These are phyloP conservation scores for Hirundo rustica DNA, from an alignment of 2,797 vertebrate species.

Conservation along the genomic window DNA sequence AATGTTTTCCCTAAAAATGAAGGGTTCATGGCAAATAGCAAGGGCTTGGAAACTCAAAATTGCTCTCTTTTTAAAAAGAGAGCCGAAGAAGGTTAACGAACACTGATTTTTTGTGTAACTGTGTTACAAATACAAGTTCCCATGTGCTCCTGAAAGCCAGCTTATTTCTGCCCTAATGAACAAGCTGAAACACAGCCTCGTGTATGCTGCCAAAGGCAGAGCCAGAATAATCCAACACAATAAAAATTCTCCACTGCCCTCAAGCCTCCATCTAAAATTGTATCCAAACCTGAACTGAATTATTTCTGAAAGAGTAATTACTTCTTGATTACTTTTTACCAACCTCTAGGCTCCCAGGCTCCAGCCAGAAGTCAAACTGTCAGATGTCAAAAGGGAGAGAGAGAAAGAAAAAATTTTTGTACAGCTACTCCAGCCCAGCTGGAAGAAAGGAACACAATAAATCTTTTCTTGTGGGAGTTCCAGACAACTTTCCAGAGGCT, in stretches of 20 bases:
- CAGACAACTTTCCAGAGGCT: not conserved
- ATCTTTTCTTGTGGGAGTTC: constrained; percentile 17
- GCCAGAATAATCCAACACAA: constrained; percentile 3
- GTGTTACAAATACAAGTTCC: not conserved
- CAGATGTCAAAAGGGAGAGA: not conserved
- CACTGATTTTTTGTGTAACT: not conserved
- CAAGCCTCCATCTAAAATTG: constrained; percentile 19
- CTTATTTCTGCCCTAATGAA: constrained; percentile 32
- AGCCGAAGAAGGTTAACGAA: not conserved
- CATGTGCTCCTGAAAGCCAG: not conserved
- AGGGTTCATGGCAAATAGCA: not conserved
- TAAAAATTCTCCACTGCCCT: constrained; percentile 24
- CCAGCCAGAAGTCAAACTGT: constrained; percentile 34
- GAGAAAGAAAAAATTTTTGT: not conserved
- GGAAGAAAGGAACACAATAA: not conserved
- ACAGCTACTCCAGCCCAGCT: not conserved
- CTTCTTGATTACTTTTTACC: constrained; percentile 58
- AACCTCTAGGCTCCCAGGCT: constrained; percentile 42
- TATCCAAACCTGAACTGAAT: constrained; percentile 48
- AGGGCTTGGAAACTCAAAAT: not conserved
- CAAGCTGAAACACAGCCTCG: constrained; percentile 16
- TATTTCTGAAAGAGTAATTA: constrained; percentile 56
- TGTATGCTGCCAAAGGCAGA: not conserved
- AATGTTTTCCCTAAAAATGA: not conserved
- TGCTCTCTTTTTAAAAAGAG: not conserved